phyloP scores from a whole-genome alignment of 2,888 invertebrate genomes.

The Apotomis betuletana region DNA sequence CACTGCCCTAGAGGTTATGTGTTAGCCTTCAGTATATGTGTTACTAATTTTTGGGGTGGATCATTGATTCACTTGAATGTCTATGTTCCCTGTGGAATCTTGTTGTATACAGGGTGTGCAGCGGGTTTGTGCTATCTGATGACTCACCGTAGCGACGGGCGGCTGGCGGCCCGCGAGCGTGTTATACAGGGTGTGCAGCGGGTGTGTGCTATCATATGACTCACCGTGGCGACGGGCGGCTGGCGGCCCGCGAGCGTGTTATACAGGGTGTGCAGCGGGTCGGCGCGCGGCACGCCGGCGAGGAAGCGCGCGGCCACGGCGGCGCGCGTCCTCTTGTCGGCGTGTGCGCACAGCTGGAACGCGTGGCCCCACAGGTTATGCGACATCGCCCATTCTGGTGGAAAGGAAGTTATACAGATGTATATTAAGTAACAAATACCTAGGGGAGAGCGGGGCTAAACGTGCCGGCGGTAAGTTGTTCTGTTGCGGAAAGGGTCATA shows the following conservation, averaged over 20 bases:
- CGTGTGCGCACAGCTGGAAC: constrained; percentile 92
- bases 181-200: constrained; percentile 91
- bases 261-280: constrained; percentile 97
- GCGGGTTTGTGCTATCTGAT: too few relatives aligned
- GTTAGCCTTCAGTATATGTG: too few relatives aligned
- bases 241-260: constrained; percentile 92
- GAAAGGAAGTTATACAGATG: neutral
- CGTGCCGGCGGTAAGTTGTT: too few relatives aligned
- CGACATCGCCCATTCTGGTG: constrained; percentile 94
- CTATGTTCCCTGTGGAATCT: too few relatives aligned
- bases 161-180: constrained; percentile 91
- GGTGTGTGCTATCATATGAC: constrained; percentile 23
- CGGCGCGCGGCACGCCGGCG: constrained; percentile 90
- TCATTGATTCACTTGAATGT: too few relatives aligned
- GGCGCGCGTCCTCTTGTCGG: constrained; percentile 91
- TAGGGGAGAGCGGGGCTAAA: too few relatives aligned
- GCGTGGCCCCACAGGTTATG: constrained; percentile 97
- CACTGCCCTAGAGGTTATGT: too few relatives aligned
- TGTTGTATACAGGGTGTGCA: too few relatives aligned
- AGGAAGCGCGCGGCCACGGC: constrained; percentile 95
- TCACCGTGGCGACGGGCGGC: constrained; percentile 80
- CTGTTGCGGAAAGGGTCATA: too few relatives aligned
- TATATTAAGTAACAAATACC: too few relatives aligned
- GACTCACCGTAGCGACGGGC: constrained; percentile 71
- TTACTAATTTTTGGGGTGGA: too few relatives aligned